These are phyloP conservation scores for Cepaea hortensis DNA, from an alignment of 2,888 invertebrate species.

Conservation along the genomic window DNA sequence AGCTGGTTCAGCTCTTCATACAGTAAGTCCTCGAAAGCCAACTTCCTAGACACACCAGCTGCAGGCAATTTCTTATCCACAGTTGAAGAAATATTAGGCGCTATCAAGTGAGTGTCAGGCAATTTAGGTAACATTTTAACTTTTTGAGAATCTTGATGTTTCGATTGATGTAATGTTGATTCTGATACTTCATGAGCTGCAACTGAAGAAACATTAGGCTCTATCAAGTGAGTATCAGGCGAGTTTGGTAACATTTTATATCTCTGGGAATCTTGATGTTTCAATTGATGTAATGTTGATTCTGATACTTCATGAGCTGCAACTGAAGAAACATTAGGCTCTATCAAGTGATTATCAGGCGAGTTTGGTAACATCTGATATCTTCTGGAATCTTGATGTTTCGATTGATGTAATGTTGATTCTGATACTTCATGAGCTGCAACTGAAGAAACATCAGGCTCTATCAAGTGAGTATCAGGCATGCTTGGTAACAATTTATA, in stretches of 20 bases:
- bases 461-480: not conserved
- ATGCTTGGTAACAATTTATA: not conserved
- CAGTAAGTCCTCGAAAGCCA: not conserved
- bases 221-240: not conserved
- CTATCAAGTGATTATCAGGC: not conserved
- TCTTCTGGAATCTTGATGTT: too few relatives aligned
- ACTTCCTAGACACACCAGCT: not conserved
- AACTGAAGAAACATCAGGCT: not conserved
- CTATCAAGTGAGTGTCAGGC: not conserved
- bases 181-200: not conserved
- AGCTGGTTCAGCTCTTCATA: not conserved
- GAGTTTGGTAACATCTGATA: not conserved
- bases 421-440: not conserved
- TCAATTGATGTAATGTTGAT: not conserved
- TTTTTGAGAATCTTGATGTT: not conserved
- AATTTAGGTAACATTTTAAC: not conserved
- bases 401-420: not conserved
- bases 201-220: not conserved
- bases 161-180: not conserved
- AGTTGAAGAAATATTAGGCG: not conserved
- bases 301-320: not conserved
- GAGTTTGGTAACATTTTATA: not conserved
- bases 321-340: not conserved
- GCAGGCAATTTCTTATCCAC: conserved; percentile 12
- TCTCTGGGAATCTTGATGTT: not conserved